A percentile compares a stretch with the other conserved stretches of the same genome.
These are phyloP conservation scores for Himalopsyche tibetana DNA, from an alignment of 2,888 invertebrate genomes.

Conservation along the genomic window DNA sequence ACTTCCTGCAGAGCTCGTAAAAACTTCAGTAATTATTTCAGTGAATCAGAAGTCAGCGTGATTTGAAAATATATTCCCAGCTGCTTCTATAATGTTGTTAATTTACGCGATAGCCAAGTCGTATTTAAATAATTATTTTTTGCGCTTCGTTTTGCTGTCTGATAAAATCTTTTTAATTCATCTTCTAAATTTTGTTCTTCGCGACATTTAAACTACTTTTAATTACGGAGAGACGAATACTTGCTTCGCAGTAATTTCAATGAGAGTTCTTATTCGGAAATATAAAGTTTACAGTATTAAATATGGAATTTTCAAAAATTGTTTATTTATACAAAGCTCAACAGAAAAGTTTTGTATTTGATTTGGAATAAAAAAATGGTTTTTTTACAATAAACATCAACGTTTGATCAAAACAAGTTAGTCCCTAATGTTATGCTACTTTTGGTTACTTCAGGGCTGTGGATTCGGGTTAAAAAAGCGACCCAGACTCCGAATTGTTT, in stretches of 20 bases:
- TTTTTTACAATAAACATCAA: no score
- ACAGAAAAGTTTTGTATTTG: no score
- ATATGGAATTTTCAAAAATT: no score
- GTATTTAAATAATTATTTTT: neutral
- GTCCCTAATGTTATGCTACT: no score
- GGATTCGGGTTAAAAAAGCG: no score
- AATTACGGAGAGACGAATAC: neutral
- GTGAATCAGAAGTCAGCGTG: neutral
- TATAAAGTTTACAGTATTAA: no score
- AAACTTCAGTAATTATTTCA: neutral
- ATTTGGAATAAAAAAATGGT: no score
- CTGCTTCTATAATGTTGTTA: neutral
- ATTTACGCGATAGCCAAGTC: neutral
- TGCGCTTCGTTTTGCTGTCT: neutral
- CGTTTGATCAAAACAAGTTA: no score
- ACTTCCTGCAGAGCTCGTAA: neutral
- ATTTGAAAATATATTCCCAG: neutral
- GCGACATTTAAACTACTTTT: slow-evolving; percentile 19
- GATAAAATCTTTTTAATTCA: slow-evolving; percentile 12
- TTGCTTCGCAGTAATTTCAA: neutral
- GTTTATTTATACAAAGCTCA: no score
- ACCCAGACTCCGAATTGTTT: no score
- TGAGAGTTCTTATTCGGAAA: neutral
- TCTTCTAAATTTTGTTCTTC: neutral
- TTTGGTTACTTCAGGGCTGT: no score